Evolutionary conservation across 2,888 invertebrate species (phyloP), one percentile per base, ranked within the genome.

Genomic region (Hirudinaria manillensis): DNA sequence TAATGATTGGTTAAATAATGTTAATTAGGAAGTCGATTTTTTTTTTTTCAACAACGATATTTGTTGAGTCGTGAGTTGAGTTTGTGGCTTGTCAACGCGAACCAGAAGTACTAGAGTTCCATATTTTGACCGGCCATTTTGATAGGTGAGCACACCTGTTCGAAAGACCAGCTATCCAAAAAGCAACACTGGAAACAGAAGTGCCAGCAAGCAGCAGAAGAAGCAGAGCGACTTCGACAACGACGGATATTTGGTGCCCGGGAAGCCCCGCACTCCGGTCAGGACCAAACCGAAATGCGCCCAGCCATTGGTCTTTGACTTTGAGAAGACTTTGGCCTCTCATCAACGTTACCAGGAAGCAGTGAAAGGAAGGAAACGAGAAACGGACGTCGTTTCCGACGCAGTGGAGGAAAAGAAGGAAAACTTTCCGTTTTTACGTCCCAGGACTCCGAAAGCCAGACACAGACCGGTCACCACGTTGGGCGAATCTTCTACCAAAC

Each of bases 401-500:
- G 70, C 51, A 13, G 27, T 27, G 4, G 76, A 72, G 19, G 76
- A 72, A 16, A 70, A 76, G 61, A 80, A 82, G 68, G 81, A 81
- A 78, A 82, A 81, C 74, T 86, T 86, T 80, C 80, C 81, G 3
- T 80, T 83, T 29, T 86, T 86, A 2, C 79, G 80, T 32, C 83
- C 85, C 3, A 84, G 85, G 16, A 36, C 45, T 21, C 34, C 78
- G 24, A 79, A 77, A 66, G 80, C 80, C 6, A 78, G 79, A 24
- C 80, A 79, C 68, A 75, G 79, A 10, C 79, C 79, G 1, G 77
- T 79, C n/a, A 78, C 79, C 7, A 75, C 75, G 45, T 4, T 24
- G 24, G 29, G 24, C 13, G 13, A 27, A 32, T 56, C 53, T 3
- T 27, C 61, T n/a, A 4, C 72, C 34, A 19, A 32, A 27, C 53